These are phyloP conservation scores for Candidula unifasciata DNA, from an alignment of 2,888 invertebrate genomes.

Conservation along the genomic window DNA sequence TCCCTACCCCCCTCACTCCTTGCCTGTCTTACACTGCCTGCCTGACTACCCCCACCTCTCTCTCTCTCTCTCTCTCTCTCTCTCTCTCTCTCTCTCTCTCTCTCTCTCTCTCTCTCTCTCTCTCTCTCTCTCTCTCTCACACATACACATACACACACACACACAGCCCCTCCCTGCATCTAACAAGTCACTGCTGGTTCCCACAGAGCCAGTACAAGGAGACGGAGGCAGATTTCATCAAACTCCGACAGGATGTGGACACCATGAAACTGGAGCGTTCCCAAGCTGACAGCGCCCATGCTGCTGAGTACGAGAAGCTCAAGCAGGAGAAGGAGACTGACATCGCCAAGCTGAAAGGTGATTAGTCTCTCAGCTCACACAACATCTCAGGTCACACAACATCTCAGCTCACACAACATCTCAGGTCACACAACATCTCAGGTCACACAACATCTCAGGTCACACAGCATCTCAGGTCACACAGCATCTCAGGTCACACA, in stretches of 20 bases:
- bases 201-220: constrained; percentile 54
- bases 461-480: no score
- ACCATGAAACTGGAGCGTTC: constrained; percentile 45
- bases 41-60: not conserved
- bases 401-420: no score
- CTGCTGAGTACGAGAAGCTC: constrained; percentile 50
- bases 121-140: not conserved
- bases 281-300: constrained; percentile 46
- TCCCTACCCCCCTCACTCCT: no score
- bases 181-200: not conserved
- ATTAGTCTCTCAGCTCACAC: not conserved
- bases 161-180: not conserved
- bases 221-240: constrained; percentile 50
- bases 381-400: not conserved
- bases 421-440: not conserved
- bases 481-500: no score
- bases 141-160: not conserved
- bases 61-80: not conserved
- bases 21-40: no score
- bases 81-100: not conserved
- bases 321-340: constrained; percentile 51
- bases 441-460: not conserved
- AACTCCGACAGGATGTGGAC: constrained; percentile 51
- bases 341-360: constrained; percentile 49
- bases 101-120: not conserved